These are phyloP conservation scores for Drosophila trichaetosa DNA, from an alignment of 2,888 invertebrate genomes.

Conservation along the genomic window DNA sequence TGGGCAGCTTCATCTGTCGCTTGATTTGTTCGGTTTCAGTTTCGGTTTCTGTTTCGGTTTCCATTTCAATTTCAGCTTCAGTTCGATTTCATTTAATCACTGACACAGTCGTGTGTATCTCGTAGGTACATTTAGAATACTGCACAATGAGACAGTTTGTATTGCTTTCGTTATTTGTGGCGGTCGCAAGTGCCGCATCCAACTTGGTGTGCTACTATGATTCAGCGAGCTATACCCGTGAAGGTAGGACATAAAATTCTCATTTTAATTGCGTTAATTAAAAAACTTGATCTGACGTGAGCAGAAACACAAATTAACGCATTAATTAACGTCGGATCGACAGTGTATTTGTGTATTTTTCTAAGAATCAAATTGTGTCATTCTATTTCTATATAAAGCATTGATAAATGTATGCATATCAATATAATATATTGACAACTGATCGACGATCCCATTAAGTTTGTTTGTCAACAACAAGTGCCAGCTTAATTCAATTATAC, in stretches of 20 bases:
- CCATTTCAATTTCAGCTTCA: constrained; percentile 55
- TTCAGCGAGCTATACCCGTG: constrained; percentile 81
- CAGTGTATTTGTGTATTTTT: background rate
- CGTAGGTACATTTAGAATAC: constrained; percentile 1
- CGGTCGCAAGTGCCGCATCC: constrained; percentile 58
- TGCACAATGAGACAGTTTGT: constrained; percentile 61
- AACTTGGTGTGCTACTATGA: constrained; percentile 83
- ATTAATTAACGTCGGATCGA: background rate
- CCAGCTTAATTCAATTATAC: background rate
- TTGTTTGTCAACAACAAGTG: background rate
- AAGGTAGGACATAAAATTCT: constrained; percentile 71
- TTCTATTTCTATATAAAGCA: background rate
- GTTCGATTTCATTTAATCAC: constrained; percentile 63
- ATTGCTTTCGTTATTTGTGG: constrained; percentile 61
- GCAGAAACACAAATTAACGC: background rate
- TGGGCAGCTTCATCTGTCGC: constrained; percentile 15
- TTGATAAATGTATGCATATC: background rate
- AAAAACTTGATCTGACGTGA: background rate
- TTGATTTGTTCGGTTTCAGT: constrained; percentile 16
- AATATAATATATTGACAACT: background rate
- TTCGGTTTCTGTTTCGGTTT: constrained; percentile 42
- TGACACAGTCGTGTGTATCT: constrained; percentile 48
- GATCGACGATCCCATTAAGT: background rate
- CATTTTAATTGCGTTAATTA: background rate
- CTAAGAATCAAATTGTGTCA: background rate